Conservation (phyloP, 1,140 invertebrate species). For the Microplitis mediator region DNA sequence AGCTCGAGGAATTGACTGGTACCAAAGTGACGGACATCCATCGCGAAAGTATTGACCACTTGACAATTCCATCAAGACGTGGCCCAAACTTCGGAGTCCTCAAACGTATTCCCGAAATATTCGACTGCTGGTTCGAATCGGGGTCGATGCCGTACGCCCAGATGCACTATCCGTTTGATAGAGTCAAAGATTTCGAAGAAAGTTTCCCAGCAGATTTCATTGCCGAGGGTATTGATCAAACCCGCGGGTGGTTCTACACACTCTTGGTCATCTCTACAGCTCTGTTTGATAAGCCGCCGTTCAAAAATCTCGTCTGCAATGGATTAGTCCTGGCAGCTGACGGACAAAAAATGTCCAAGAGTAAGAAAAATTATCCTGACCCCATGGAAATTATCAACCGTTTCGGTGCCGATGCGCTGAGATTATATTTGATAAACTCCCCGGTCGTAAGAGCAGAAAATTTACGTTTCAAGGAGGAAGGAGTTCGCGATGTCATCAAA, state of each 20-base stretch:
- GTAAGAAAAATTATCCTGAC: slow-evolving; percentile 99
- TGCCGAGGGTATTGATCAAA: slow-evolving; percentile 99
- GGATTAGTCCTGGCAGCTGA: slow-evolving; percentile 94
- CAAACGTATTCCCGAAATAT: slow-evolving; percentile 89
- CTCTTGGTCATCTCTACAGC: slow-evolving; percentile 94
- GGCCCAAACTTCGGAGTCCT: slow-evolving; percentile 80
- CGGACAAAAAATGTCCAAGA: slow-evolving; percentile 99
- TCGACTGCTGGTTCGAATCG: slow-evolving; percentile 99
- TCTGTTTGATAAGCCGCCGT: slow-evolving; percentile 94
- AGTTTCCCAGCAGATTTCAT: slow-evolving; percentile 99
- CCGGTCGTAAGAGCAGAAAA: slow-evolving; percentile 98
- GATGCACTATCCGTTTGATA: slow-evolving; percentile 95
- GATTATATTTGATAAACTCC: slow-evolving; percentile 97
- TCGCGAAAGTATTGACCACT: slow-evolving; percentile 90
- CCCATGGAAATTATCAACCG: slow-evolving; percentile 89
- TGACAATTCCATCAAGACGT: slow-evolving; percentile 90
- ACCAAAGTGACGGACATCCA: slow-evolving; percentile 88
- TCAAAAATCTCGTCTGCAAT: slow-evolving; percentile 97
- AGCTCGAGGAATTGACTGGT: slow-evolving; percentile 85
- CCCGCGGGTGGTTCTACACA: slow-evolving; percentile 99
- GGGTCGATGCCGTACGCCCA: slow-evolving; percentile 99
- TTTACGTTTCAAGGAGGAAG: slow-evolving; percentile 95
- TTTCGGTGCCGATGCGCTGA: slow-evolving; percentile 95
- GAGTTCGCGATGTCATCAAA: slow-evolving; percentile 94
- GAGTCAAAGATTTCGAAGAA: slow-evolving; percentile 88